Evolutionary conservation across 2,797 vertebrate species (phyloP), one percentile per base, ranked within the genome.

Genomic region (Muscicapa comitata): DNA sequence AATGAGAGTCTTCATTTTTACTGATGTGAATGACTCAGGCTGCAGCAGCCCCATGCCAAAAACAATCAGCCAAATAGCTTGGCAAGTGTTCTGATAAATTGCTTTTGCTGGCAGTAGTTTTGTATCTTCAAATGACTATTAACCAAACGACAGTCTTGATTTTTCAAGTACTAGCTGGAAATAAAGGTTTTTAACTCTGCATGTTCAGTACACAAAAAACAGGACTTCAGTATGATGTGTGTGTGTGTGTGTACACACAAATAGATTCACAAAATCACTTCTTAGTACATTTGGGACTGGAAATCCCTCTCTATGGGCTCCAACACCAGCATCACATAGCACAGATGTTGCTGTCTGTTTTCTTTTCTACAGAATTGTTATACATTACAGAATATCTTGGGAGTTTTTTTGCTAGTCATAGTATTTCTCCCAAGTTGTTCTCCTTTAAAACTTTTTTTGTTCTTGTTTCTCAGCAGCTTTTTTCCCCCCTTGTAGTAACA

Each of bases 91-190:
- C 50, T 93, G 90, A 96, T 90, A 90, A 96, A 96, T 96, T 89
- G 87, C 74, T 95, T 53, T 96, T 88, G 68, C 42, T 31, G 55
- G 80, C 40, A 75, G 61, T 78, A 48, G 63, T 89, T 94, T 95
- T 97, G 79, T 93, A 92, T 92, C 71, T 96, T 96, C 92, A 95
- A 95, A 87, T 83, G 65, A 90, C 53, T 88, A 93, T 86, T 93
- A 97, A 94, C 59, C 77, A 82, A 92, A 89, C 86, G 93, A 54
- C 79, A 93, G n/a, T 94, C 76, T 94, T 91, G 92, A 80, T 96
- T 96, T 72, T 88, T 96, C 61, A 77, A 87, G 48, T 83, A 57
- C 45, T 90, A 76, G 80, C 72, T 94, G 75, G 55, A 96, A 95
- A 96, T 75, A 90, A 96, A 93, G 59, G n/a, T 43, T 92, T 93